phyloP scores from a whole-genome alignment of 2,888 invertebrate species.

The Ectobius pallidus region DNA sequence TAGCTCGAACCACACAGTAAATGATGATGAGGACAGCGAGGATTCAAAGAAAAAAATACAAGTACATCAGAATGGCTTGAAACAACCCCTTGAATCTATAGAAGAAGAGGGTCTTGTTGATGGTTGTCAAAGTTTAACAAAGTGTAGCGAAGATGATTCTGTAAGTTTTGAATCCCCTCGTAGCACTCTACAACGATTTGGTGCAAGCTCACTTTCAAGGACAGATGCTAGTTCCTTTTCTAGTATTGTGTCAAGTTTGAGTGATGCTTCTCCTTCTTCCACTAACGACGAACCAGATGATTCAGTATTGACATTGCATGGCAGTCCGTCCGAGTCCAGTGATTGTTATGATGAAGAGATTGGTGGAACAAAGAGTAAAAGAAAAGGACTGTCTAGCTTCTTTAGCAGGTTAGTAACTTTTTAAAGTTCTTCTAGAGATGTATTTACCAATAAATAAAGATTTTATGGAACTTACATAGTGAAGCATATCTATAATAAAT shows the following conservation, averaged over 20 bases:
- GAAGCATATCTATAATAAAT: too few species aligned
- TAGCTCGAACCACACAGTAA: constrained; percentile 2
- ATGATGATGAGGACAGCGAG: constrained; percentile 41
- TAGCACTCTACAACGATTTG: constrained; percentile 40
- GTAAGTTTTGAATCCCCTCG: constrained; percentile 41
- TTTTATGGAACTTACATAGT: too few species aligned
- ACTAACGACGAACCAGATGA: constrained; percentile 44
- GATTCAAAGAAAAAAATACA: background rate
- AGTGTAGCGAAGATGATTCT: constrained; percentile 37
- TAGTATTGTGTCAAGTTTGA: constrained; percentile 72
- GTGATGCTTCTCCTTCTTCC: constrained; percentile 67
- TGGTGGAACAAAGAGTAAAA: constrained; percentile 60
- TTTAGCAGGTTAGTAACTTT: constrained; percentile 63
- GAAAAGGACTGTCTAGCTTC: constrained; percentile 66
- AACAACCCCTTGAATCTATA: constrained; percentile 41
- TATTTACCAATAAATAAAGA: too few species aligned
- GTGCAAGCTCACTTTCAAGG: constrained; percentile 29
- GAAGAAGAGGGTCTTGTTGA: constrained; percentile 40
- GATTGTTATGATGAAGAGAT: constrained; percentile 47
- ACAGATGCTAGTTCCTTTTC: constrained; percentile 69
- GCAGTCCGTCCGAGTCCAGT: constrained; percentile 13
- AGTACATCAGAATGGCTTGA: constrained; percentile 27
- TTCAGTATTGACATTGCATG: background rate
- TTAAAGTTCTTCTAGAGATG: background rate
- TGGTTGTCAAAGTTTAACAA: constrained; percentile 30